Evolutionary conservation across 2,888 invertebrate genomes (phyloP), one percentile per base, ranked within the genome.

Genomic region (Nephrotoma flavescens): DNA sequence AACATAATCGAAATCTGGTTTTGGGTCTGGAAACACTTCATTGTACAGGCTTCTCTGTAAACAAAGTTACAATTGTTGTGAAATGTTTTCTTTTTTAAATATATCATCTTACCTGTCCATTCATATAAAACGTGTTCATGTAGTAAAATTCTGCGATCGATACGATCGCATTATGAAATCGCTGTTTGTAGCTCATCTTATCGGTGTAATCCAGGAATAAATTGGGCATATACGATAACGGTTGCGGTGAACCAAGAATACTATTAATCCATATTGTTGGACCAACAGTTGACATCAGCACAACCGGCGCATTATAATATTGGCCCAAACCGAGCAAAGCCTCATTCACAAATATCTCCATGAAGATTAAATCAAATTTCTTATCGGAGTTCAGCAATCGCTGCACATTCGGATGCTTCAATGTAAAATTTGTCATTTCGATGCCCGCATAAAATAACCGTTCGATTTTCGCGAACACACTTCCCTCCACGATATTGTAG

Each of bases 331-430:
- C 86, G 19, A 86, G 31, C 0, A 91, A 88, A 0, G 92, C 91
- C 87, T 92, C 92, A 47, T 89, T 90, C 0, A 91, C 88, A 86
- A 92, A 92, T 0, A 91, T 89, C 87, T 92, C 92, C 84, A 89
- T 88, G 11, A 92, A 89, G 4, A 92, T 90, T 0, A 91, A 89
- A 88, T 92, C 92, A 47, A 90, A 92, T 2, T 89, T 90, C 84
- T 90, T 89, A 85, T 92, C 90, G 0, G 92, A 91, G 5, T 88
- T 86, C 41, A 89, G 87, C 0, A 91, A 87, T 4, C 89, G 87
- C 41, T 89, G 86, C 1, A 91, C 87, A 0, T 31, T 19, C 0
- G 89, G 87, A 5, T 91, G 89, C 0, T 87, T 42, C 0, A 91
- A 87, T 5, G 90, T 84, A 0, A 11, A 9, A 9, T 90, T 88